These are phyloP conservation scores for Holothuria glaberrima DNA, from an alignment of 35 echinoderm and acorn worm species.

Conservation along the genomic window DNA sequence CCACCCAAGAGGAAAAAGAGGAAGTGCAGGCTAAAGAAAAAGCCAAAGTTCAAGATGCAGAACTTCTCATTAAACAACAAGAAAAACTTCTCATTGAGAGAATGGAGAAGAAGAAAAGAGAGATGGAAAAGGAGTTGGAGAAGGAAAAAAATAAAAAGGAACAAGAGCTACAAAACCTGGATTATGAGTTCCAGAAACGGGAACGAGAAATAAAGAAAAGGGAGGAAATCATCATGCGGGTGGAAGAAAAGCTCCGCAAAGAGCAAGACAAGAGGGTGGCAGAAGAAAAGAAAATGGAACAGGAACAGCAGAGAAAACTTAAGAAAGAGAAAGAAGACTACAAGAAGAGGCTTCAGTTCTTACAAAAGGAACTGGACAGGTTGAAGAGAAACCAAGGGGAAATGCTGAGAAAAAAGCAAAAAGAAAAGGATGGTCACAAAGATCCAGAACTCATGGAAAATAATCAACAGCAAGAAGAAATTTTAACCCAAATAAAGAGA, in stretches of 20 bases:
- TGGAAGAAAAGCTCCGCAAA: slow-evolving; percentile 54
- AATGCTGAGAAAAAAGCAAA: slow-evolving; percentile 76
- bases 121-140: slow-evolving; percentile 55
- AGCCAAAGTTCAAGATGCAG: slow-evolving; percentile 9
- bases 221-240: slow-evolving; percentile 53
- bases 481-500: slow-evolving; percentile 68
- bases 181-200: background rate
- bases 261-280: slow-evolving; percentile 58
- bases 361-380: slow-evolving; percentile 72
- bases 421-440: slow-evolving; percentile 79
- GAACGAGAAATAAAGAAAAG: slow-evolving; percentile 50
- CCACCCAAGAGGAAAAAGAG: background rate
- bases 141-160: slow-evolving; percentile 45
- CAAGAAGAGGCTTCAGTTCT: slow-evolving; percentile 60
- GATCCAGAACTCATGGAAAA: slow-evolving; percentile 85
- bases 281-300: slow-evolving; percentile 39
- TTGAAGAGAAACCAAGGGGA: slow-evolving; percentile 86
- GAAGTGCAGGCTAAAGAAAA: slow-evolving; percentile 5
- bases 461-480: slow-evolving; percentile 79
- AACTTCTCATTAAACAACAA: slow-evolving; percentile 38
- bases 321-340: slow-evolving; percentile 70
- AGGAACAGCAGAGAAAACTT: slow-evolving; percentile 65
- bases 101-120: slow-evolving; percentile 57
- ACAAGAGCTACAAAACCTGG: slow-evolving; percentile 22
- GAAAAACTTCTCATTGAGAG: slow-evolving; percentile 42